Conservation (phyloP, 2,888 invertebrate genomes). For the Hecatera dysodea region DNA sequence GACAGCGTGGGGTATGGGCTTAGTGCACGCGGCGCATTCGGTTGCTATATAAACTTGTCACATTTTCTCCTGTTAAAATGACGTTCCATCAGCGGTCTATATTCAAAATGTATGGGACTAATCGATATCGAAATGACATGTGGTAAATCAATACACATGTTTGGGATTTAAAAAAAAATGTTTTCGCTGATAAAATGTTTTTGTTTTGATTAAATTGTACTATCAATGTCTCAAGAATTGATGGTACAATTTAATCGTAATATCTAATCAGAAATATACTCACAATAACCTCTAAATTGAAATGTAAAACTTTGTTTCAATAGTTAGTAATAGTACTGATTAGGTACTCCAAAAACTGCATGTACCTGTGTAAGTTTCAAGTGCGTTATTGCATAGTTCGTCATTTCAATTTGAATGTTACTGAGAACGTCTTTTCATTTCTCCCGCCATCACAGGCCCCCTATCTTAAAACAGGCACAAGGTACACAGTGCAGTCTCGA, state of each 20-base stretch:
- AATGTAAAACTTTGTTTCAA: not conserved
- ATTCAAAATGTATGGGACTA: not conserved
- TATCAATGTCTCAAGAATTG: not conserved
- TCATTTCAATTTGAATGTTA: not conserved
- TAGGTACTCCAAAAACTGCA: not conserved
- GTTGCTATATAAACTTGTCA: not conserved
- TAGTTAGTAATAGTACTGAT: no score
- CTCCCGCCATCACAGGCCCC: constrained; percentile 14
- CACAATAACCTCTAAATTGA: not conserved
- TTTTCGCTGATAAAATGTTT: not conserved
- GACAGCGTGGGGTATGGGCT: constrained; percentile 47
- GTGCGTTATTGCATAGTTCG: not conserved
- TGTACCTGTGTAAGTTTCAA: not conserved
- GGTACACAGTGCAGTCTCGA: constrained; percentile 24
- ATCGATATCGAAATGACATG: no score
- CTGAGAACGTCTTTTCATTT: not conserved
- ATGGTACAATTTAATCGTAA: not conserved
- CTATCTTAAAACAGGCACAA: constrained; percentile 26
- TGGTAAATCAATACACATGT: no score
- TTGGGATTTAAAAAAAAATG: no score
- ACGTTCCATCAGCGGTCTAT: no score
- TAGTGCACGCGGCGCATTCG: constrained; percentile 31
- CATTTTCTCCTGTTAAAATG: not conserved
- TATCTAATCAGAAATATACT: not conserved
- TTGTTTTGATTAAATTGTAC: no score